Base-by-base conservation (phyloP, 2,888 invertebrate species). In the Tenthredo notha region DNA sequence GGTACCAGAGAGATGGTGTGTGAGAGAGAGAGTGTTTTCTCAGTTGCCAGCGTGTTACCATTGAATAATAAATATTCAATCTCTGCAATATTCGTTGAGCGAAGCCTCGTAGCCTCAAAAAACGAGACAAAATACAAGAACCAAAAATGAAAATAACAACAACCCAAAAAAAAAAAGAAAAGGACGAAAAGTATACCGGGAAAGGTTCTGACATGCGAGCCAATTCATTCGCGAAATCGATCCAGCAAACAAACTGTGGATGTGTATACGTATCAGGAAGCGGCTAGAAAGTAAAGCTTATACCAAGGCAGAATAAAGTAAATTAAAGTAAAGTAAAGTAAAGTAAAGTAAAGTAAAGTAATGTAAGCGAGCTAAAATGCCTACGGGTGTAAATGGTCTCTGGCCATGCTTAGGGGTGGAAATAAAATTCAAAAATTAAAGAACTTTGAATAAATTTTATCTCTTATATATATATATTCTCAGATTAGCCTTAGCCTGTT, bases 31-130 rank as follows among this genome's bases (percentile, higher is more conserved):
- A 40, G 70, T 5, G n/a, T 40, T 33, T 10, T 33, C 67, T 74
- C 43, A 74, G 72, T 74, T 43, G 3, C 10, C 72, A n/a, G 40
- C 43, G 43, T 37, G 43, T 74, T 43, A 0, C 72, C 43, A 12
- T 74, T 74, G 43, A 74, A 74, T 74, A 43, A 74, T 74, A 74
- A 74, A 74, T 74, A 74, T 74, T 74, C 72, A 74, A 74, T 74
- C 72, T 74, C 40, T 40, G n/a, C n/a, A n/a, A 74, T 21, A 43
- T 74, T 43, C 43, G 40, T 74, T 21, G 10, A 43, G 43, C 12
- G 5, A 43, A 74, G 29, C n/a, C 9, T 43, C n/a, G 25, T 12
- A 61, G 61, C 9, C 12, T 61, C 21, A 25, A 61, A 61, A 54
- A n/a, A 54, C 18, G 54, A 54, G 1, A 54, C 6, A 7, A n/a